Evolutionary conservation across 2,113 vertebrate genomes (phyloP).

Genomic region (Epinephelus lanceolatus): DNA sequence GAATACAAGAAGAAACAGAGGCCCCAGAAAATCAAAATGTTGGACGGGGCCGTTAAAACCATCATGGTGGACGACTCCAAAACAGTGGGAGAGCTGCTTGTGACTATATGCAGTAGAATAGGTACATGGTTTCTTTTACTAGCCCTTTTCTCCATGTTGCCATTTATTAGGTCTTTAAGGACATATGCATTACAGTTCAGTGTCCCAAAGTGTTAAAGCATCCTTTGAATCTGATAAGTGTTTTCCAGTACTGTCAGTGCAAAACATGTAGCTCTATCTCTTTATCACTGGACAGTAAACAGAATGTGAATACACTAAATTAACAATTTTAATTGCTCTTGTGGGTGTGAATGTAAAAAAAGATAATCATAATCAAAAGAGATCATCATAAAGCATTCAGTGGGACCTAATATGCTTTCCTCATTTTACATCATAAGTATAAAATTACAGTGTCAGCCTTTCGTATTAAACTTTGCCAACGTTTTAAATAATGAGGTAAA

Average conservation of each 20-base stretch:
- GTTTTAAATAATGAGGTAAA: too few relatives aligned
- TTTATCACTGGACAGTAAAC: not conserved
- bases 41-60: slow-evolving; percentile 97
- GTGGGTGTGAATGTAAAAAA: not conserved
- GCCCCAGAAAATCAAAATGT: slow-evolving; percentile 98
- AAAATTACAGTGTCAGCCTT: too few relatives aligned
- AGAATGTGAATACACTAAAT: not conserved
- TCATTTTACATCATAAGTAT: too few relatives aligned
- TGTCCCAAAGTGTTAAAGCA: not conserved
- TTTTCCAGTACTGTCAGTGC: not conserved
- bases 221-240: not conserved
- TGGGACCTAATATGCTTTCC: too few relatives aligned
- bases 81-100: slow-evolving; percentile 96
- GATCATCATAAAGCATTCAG: not conserved
- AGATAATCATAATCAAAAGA: too few relatives aligned
- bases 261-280: not conserved
- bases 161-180: not conserved
- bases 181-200: not conserved
- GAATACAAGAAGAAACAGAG: slow-evolving; percentile 99
- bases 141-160: not conserved
- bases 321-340: not conserved
- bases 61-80: slow-evolving; percentile 99
- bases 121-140: slow-evolving; percentile 77
- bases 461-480: too few relatives aligned
- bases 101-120: slow-evolving; percentile 99